Base-by-base conservation (phyloP, 2,888 invertebrate species). In the Hemicrepidius hirtus region DNA sequence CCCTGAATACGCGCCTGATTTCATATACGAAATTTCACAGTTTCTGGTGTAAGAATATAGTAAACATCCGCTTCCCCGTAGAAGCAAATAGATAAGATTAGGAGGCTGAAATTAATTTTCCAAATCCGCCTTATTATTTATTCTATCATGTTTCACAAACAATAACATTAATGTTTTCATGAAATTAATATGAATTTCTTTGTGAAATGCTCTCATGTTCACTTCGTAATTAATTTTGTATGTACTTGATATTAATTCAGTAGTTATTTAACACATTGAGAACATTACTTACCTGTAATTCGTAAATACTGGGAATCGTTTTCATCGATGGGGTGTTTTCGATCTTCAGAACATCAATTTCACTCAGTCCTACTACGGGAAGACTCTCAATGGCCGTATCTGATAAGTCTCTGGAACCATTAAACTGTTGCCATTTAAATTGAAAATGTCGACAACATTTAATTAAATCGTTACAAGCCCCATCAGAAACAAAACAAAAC, bases 241-340 rank as follows among this genome's bases (percentile, higher is more conserved):
- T 32, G 32, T n/a, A n/a, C n/a, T n/a, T n/a, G n/a, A n/a, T 9
- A 6, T 32, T 5, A 32, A 32, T 32, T 32, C 5, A 32, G 9
- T 32, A 5, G 32, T 32, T 9, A n/a, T n/a, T n/a, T n/a, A n/a
- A n/a, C n/a, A n/a, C n/a, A n/a, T n/a, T 9, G 5, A 32, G 7
- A 32, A 32, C 1, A 32, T 7, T 41, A 80, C 86, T 87, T 84
- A 93, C 94, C 88, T 90, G 89, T 83, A 95, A 93, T 82, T 94
- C 92, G 80, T 95, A 93, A 76, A 96, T 93, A 62, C 95, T 94
- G 10, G 96, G 96, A 81, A 96, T 94, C 62, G 92, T 92, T 84
- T 93, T 94, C 78, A 97, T 86, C 0, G 93, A 90, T 3, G 92
- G 92, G 0, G 94, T 94, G 76, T 92, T 91, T 82, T 92, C 91